phyloP scores from a whole-genome alignment of 2,797 vertebrate species.

The Rhinatrema bivittatum region DNA sequence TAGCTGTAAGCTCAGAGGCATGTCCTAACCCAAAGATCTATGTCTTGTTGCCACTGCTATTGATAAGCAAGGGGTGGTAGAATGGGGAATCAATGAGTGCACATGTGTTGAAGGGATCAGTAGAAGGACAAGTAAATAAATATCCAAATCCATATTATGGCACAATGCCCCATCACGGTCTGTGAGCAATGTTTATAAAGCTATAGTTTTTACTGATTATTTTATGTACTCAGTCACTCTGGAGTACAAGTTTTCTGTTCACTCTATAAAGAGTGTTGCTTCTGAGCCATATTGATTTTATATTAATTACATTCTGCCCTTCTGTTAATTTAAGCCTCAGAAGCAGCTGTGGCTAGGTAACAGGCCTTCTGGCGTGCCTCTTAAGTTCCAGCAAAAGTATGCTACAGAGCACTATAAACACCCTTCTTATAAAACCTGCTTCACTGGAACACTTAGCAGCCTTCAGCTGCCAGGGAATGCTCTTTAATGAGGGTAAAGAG shows the following conservation, averaged over 20 bases:
- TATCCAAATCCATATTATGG: too few relatives aligned
- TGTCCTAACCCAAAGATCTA: too few relatives aligned
- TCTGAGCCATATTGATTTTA: conserved; percentile 15
- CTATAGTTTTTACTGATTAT: too few relatives aligned
- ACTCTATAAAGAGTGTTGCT: conserved; percentile 4
- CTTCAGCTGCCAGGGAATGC: conserved; percentile 36
- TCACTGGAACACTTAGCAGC: conserved; percentile 29
- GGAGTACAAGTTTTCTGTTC: background rate
- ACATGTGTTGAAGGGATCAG: too few relatives aligned
- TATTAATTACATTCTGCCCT: conserved; percentile 4
- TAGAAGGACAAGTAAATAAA: too few relatives aligned
- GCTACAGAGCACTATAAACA: conserved; percentile 28
- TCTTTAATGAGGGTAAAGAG: conserved; percentile 45
- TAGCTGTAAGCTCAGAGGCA: too few relatives aligned
- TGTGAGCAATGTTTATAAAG: too few relatives aligned
- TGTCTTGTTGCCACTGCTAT: too few relatives aligned
- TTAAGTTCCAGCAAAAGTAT: conserved; percentile 19
- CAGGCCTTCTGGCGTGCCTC: background rate
- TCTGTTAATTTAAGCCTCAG: conserved; percentile 7
- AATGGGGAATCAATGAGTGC: too few relatives aligned
- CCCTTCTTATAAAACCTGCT: conserved; percentile 23
- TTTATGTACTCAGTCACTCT: conserved; percentile 2
- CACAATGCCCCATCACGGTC: too few relatives aligned
- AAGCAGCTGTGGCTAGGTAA: conserved; percentile 13
- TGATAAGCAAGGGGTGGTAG: too few relatives aligned